Evolutionary conservation across 2,113 vertebrate species (phyloP).

Genomic region (Chrysemys picta): DNA sequence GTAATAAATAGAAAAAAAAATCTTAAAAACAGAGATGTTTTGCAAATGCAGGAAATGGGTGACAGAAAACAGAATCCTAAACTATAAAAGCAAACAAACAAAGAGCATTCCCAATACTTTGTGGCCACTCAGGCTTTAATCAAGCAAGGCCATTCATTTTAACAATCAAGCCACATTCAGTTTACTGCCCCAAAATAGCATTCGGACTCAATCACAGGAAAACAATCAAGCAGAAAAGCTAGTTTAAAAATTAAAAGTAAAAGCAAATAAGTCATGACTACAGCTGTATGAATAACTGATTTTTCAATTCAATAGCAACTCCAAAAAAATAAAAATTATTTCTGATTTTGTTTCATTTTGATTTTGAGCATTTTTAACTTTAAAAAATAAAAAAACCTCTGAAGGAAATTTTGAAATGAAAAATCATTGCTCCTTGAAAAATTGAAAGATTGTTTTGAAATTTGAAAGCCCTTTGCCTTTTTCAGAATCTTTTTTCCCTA

Average conservation of each 20-base stretch:
- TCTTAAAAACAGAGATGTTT: neutral
- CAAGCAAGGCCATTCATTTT: neutral
- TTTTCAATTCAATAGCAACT: neutral
- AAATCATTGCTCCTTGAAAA: neutral
- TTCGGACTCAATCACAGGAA: conserved; percentile 6
- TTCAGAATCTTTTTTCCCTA: neutral
- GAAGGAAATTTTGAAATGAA: neutral
- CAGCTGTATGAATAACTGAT: neutral
- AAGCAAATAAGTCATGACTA: conserved; percentile 13
- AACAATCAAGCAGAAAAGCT: conserved; percentile 1
- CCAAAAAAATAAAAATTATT: neutral
- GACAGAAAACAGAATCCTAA: neutral
- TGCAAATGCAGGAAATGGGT: rapidly evolving
- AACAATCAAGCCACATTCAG: neutral
- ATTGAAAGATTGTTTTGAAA: neutral
- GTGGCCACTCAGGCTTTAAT: neutral
- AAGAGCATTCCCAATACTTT: neutral
- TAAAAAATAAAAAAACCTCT: too few relatives aligned
- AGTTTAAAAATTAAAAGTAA: conserved; percentile 17
- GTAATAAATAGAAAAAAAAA: neutral
- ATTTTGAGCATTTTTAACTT: neutral
- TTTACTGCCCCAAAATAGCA: neutral
- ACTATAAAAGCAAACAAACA: neutral
- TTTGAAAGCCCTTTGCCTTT: neutral
- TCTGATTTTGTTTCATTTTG: neutral